These are phyloP conservation scores for Arizona elegans DNA, from an alignment of 2,113 vertebrate genomes.

Conservation along the genomic window DNA sequence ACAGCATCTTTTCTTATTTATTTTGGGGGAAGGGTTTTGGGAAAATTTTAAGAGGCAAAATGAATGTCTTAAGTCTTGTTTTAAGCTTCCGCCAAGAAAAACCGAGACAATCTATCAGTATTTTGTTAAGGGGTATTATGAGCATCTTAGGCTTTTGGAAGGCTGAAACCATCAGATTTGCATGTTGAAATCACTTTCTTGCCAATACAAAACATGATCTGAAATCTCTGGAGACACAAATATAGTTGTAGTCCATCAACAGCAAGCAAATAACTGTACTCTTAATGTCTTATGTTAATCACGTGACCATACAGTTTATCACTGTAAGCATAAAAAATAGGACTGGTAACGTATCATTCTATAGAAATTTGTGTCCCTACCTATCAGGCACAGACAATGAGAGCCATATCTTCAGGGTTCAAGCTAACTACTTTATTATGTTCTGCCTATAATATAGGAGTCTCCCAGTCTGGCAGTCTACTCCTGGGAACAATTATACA, in stretches of 20 bases:
- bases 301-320: neutral
- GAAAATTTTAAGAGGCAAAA: neutral
- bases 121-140: neutral
- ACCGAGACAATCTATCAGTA: neutral
- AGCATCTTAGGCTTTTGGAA: neutral
- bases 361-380: neutral
- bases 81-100: neutral
- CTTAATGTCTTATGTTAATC: neutral
- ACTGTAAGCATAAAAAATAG: neutral
- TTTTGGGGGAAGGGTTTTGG: neutral
- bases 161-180: neutral
- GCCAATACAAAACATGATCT: neutral
- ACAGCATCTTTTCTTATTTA: neutral
- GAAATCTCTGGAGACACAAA: neutral
- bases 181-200: neutral
- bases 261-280: neutral
- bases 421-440: too few species aligned
- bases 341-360: neutral
- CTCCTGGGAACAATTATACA: too few species aligned
- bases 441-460: too few species aligned
- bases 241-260: neutral
- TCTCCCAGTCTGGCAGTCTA: too few species aligned
- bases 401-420: too few species aligned
- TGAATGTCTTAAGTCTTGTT: neutral
- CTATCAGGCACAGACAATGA: too few species aligned